Conservation (phyloP, 23 tunicate genomes). For the Ascidia mentula region DNA sequence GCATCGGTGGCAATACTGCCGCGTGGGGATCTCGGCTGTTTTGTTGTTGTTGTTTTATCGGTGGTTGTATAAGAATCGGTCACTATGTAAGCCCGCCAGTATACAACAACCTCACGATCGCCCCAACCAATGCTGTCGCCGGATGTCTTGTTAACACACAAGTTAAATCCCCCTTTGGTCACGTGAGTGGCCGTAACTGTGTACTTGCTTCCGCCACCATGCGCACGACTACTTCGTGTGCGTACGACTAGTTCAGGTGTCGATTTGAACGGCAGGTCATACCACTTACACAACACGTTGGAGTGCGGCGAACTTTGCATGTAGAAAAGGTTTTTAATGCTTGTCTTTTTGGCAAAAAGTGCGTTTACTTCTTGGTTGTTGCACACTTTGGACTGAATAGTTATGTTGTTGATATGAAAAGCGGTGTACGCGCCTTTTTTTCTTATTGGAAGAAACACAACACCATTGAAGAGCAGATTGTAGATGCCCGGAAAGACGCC, state of each 20-base stretch:
- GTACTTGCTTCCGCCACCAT: background rate
- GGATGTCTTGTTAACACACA: conserved; percentile 6
- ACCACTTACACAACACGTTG: conserved; percentile 16
- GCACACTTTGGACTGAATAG: background rate
- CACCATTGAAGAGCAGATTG: conserved; percentile 3
- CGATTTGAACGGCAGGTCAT: background rate
- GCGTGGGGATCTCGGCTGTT: background rate
- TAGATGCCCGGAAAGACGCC: background rate
- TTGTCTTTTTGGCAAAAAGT: background rate
- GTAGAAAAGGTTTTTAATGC: background rate
- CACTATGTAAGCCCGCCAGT: background rate
- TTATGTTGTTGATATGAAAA: background rate
- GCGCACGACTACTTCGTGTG: background rate
- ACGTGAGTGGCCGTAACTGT: conserved; percentile 4
- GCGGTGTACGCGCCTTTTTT: background rate
- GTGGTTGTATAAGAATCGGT: background rate
- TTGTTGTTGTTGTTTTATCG: background rate
- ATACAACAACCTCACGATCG: background rate
- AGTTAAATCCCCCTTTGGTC: conserved; percentile 8
- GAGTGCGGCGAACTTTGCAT: background rate
- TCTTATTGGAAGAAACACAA: background rate
- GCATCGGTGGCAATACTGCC: too few relatives aligned
- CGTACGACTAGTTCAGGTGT: background rate
- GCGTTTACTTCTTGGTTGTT: background rate
- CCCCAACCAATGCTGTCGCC: conserved; percentile 9